These are phyloP conservation scores for Theropithecus gelada DNA, from an alignment of 2,113 vertebrate species.

Conservation along the genomic window DNA sequence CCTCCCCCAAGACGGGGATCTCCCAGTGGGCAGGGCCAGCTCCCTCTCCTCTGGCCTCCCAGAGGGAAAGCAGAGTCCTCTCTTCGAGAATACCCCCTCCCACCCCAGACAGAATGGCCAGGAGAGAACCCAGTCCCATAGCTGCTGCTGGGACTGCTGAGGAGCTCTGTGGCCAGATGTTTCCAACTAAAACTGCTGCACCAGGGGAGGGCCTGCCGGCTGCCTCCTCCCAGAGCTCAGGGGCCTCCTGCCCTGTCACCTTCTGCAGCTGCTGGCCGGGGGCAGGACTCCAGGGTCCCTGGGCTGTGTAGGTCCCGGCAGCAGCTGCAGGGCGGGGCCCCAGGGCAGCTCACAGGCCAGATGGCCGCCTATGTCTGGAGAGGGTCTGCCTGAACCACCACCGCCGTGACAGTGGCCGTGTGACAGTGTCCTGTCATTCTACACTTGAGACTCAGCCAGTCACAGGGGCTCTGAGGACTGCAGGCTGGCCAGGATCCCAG, in stretches of 20 bases:
- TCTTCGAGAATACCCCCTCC: background rate
- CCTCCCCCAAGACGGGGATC: background rate
- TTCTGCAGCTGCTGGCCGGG: background rate
- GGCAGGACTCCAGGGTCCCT: background rate
- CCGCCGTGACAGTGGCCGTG: background rate
- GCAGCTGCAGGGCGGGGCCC: conserved; percentile 48
- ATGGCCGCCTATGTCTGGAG: background rate
- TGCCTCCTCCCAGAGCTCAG: background rate
- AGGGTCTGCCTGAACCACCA: background rate
- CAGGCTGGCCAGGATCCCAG: background rate
- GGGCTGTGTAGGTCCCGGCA: background rate
- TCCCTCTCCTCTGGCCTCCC: background rate
- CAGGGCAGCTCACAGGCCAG: conserved; percentile 39
- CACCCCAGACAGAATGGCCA: background rate
- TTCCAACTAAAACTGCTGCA: background rate
- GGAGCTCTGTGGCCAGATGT: background rate
- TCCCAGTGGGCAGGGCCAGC: background rate
- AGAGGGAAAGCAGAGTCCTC: background rate
- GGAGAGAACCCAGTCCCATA: background rate
- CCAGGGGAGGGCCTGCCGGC: background rate
- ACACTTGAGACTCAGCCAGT: background rate
- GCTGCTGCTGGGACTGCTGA: background rate
- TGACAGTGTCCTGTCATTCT: background rate
- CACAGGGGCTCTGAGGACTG: background rate
- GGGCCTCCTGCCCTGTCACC: background rate